phyloP scores from a whole-genome alignment of 2,113 vertebrate genomes.

The Murina feae region DNA sequence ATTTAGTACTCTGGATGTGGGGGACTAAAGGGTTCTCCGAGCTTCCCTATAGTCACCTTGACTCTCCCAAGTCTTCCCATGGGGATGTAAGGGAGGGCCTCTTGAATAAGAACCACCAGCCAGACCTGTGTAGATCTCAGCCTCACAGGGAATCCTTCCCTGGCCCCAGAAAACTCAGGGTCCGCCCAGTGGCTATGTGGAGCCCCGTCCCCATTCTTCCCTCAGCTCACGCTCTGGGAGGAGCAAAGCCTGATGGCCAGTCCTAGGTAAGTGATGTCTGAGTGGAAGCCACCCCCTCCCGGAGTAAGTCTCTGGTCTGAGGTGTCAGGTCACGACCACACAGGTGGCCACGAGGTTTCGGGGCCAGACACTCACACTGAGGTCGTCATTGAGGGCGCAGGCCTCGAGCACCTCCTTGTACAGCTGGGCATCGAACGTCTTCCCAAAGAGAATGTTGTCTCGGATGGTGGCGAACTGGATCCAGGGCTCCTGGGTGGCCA shows the following conservation, averaged over 20 bases:
- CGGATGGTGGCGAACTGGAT: conserved; percentile 94
- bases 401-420: conserved; percentile 91
- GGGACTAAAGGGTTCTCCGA: neutral
- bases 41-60: neutral
- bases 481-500: conserved; percentile 95
- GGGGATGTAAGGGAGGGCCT: neutral
- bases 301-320: neutral
- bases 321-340: neutral
- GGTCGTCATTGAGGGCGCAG: conserved; percentile 92
- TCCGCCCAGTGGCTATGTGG: neutral
- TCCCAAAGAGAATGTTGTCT: conserved; percentile 96
- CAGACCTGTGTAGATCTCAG: neutral
- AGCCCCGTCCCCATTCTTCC: neutral
- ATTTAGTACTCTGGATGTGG: neutral
- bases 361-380: conserved; percentile 84
- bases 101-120: neutral
- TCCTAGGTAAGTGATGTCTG: neutral
- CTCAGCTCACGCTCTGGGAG: neutral
- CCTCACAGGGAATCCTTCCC: neutral
- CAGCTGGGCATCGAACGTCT: conserved; percentile 83
- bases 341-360: neutral
- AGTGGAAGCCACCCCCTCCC: neutral
- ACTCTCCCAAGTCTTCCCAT: neutral
- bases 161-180: neutral
- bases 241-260: neutral